A percentile compares a stretch with the other conserved stretches of the same genome.
Evolutionary conservation across 2,888 invertebrate species (phyloP).

Genomic region (Stenoptilia bipunctidactyla): DNA sequence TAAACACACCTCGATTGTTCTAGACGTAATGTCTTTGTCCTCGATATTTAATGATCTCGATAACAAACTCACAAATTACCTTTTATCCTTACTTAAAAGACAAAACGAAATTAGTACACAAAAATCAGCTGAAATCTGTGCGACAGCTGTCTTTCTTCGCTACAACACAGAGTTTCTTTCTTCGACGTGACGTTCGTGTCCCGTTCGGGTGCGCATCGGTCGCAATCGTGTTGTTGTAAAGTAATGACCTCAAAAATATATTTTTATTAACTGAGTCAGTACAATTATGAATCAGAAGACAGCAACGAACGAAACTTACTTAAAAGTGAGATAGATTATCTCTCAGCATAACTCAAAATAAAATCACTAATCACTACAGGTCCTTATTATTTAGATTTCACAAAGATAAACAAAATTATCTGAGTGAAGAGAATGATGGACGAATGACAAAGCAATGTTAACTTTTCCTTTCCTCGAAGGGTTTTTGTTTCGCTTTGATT

Average conservation of each 20-base stretch:
- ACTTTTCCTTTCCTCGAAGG: too few relatives aligned
- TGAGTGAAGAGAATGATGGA: too few relatives aligned
- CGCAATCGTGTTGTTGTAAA: constrained; percentile 23
- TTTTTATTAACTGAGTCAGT: constrained; percentile 9
- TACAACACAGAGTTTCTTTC: constrained; percentile 33
- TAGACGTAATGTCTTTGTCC: neutral
- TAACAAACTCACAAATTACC: constrained; percentile 21
- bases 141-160: constrained; percentile 67
- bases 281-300: too few relatives aligned
- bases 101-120: constrained; percentile 51
- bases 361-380: too few relatives aligned
- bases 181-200: constrained; percentile 41
- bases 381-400: too few relatives aligned
- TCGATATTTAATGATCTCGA: constrained; percentile 13
- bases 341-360: too few relatives aligned
- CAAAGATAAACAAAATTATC: too few relatives aligned
- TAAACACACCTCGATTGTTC: constrained; percentile 1
- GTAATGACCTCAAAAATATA: constrained; percentile 45
- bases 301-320: too few relatives aligned
- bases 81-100: constrained; percentile 20
- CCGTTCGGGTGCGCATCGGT: constrained; percentile 42
- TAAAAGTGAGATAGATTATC: too few relatives aligned
- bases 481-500: too few relatives aligned
- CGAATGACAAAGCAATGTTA: too few relatives aligned
- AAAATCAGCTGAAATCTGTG: constrained; percentile 70